These are phyloP conservation scores for Lamellibrachia luymesi DNA, from an alignment of 1,140 invertebrate genomes.

Conservation along the genomic window DNA sequence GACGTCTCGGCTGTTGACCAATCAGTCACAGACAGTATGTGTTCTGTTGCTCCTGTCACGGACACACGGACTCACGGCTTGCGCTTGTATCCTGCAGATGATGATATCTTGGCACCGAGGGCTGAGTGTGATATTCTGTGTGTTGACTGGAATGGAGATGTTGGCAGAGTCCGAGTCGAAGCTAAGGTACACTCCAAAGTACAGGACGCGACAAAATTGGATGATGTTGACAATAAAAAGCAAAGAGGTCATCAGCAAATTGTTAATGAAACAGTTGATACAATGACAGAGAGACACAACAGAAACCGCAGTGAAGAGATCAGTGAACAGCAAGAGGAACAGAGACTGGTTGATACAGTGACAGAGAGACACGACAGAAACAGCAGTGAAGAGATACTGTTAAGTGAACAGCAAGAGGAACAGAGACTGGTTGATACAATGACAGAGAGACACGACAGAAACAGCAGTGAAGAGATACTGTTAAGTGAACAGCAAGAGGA, in stretches of 20 bases:
- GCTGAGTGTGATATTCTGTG: background rate
- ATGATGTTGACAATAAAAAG: background rate
- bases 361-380: background rate
- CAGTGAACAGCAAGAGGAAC: background rate
- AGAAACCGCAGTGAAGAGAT: background rate
- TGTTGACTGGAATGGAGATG: background rate
- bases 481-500: background rate
- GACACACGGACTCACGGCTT: background rate
- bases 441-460: background rate
- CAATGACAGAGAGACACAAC: background rate
- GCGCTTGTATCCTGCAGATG: background rate
- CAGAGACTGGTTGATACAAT: background rate
- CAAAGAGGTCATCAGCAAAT: background rate
- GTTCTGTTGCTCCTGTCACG: background rate
- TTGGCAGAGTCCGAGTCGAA: background rate
- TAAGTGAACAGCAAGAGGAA: background rate
- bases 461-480: background rate
- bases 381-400: background rate
- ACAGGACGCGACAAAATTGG: background rate
- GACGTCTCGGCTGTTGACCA: background rate
- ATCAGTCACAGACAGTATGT: background rate
- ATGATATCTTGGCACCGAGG: background rate
- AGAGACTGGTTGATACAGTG: background rate
- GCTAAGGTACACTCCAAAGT: background rate
- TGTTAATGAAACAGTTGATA: background rate